Percentiles rank a stretch among this genome's conserved stretches.
Conservation (phyloP, 1,140 invertebrate genomes). For the Zaprionus africanus region DNA sequence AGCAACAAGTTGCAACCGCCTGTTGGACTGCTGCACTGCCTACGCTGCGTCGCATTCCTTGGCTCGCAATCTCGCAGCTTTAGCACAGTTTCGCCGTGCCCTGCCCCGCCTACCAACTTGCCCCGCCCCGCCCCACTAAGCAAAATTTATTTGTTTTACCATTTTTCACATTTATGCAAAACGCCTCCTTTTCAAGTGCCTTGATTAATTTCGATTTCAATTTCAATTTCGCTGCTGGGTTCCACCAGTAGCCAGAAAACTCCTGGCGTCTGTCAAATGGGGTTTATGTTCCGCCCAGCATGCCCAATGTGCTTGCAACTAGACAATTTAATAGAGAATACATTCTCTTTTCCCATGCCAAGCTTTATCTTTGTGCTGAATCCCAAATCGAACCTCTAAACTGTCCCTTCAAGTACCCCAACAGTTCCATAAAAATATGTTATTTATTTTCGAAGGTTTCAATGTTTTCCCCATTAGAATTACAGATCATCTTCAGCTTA, state of each 20-base stretch:
- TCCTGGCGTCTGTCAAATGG: conserved; percentile 54
- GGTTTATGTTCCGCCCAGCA: neutral
- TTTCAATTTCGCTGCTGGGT: conserved; percentile 44
- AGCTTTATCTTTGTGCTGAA: neutral
- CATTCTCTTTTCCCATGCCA: neutral
- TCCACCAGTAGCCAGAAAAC: conserved; percentile 56
- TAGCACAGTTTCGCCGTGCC: conserved; percentile 6
- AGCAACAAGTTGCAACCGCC: conserved; percentile 36
- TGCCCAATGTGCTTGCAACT: neutral
- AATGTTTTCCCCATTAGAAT: neutral
- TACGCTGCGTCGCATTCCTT: conserved; percentile 69
- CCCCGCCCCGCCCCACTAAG: neutral
- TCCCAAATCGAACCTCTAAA: neutral
- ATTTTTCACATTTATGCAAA: conserved; percentile 57
- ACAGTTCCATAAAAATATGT: neutral
- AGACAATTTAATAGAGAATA: neutral
- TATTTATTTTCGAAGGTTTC: no score
- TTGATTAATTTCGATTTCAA: conserved; percentile 80
- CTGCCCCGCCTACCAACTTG: neutral
- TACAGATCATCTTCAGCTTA: no score
- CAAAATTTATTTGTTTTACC: conserved; percentile 15
- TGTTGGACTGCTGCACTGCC: conserved; percentile 53
- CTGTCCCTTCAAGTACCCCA: neutral
- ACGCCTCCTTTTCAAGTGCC: conserved; percentile 48
- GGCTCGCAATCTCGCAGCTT: conserved; percentile 28